These are phyloP conservation scores for Hybognathus amarus DNA, from an alignment of 2,797 vertebrate species.

Conservation along the genomic window DNA sequence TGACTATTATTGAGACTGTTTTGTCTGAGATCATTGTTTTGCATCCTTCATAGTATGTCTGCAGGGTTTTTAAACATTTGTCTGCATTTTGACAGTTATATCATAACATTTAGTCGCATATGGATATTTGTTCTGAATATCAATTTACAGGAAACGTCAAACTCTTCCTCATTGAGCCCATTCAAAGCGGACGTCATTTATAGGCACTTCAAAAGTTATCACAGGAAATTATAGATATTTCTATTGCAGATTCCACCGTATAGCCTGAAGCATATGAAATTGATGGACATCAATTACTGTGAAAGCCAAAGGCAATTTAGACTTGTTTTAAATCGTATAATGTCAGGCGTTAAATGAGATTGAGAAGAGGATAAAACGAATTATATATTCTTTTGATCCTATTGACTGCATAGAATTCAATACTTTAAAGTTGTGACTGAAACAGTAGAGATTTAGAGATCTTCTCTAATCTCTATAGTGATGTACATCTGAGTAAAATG, in stretches of 20 bases:
- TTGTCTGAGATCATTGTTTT: background rate
- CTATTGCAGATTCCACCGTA: constrained; percentile 1
- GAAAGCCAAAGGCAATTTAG: too few species aligned
- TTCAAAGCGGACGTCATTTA: constrained; percentile 22
- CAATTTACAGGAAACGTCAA: background rate
- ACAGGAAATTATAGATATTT: constrained; percentile 47
- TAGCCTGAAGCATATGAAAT: constrained; percentile 11
- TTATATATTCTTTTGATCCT: background rate
- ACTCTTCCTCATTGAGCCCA: background rate
- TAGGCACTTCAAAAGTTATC: constrained; percentile 2
- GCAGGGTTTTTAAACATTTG: background rate
- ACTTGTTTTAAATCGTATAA: background rate
- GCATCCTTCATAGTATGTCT: background rate
- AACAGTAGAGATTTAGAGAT: background rate
- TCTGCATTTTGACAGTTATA: background rate
- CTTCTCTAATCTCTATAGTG: background rate
- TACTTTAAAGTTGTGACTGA: background rate
- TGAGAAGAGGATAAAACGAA: background rate
- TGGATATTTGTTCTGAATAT: background rate
- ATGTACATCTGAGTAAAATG: background rate
- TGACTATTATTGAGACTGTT: background rate
- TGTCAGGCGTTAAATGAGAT: background rate
- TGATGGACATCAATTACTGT: background rate
- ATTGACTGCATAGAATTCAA: background rate
- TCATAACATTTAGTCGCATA: background rate